Evolutionary conservation across 1,140 invertebrate species (phyloP), one percentile per base, ranked within the genome.

Genomic region (Diprion similis): DNA sequence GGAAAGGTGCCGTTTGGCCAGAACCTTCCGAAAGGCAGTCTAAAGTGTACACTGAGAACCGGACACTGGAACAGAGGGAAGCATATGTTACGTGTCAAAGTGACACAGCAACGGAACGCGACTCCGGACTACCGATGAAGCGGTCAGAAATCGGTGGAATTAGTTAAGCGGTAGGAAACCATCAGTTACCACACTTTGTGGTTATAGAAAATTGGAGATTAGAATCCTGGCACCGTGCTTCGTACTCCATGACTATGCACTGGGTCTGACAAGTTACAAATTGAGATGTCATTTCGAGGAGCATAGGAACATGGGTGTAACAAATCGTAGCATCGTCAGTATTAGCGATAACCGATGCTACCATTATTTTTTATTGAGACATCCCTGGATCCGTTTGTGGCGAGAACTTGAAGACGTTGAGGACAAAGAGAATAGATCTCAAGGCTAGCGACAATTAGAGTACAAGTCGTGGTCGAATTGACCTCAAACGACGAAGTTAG

Each of bases 301-400:
- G 37, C 37, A 7, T 15, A 68, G 19, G 15, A 68, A 68, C 66
- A 68, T 45, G 37, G 66, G 13, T 18, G 66, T 68, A 68, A 68
- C 66, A 68, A 68, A 68, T 68, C 15, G 15, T 18, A 45, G 6
- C 66, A 45, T 18, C 18, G 19, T 4, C 7, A 68, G 13, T 68
- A 68, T 19, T 19, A n/a, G 66, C 37, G 66, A 68, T 68, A 68
- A 68, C 37, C 15, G 11, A 68, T 19, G 7, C 18, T 68, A 45
- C 66, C 15, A 68, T 68, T 68, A 68, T 7, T 68, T 45, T 68
- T 68, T 45, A 68, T 68, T 68, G 66, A 68, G 15, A 68, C 66
- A 68, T 68, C 18, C 66, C 17, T 15, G 19, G 37, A 68, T 68
- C 66, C 15, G 7, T 45, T 18, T 68, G 18, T 59, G n/a, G 51